phyloP scores from a whole-genome alignment of 2,888 invertebrate species.

The Phymatocera aterrima region DNA sequence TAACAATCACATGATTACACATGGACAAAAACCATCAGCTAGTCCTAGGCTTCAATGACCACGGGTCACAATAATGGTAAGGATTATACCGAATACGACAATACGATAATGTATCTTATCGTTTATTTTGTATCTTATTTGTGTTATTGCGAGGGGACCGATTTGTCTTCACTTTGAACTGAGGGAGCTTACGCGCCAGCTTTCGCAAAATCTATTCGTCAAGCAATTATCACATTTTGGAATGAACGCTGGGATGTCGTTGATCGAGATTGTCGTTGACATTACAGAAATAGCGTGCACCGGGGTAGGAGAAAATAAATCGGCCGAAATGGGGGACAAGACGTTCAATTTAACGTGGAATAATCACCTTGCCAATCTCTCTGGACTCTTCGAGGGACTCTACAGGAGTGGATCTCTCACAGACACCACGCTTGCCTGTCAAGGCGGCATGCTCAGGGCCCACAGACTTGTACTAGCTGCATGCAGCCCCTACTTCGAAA shows the following conservation, averaged over 20 bases:
- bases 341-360: slow-evolving; percentile 85
- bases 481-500: slow-evolving; percentile 86
- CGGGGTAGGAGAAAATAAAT: neutral
- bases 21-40: neutral
- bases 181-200: neutral
- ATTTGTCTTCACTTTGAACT: neutral
- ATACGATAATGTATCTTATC: neutral
- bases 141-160: neutral
- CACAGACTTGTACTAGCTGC: slow-evolving; percentile 86
- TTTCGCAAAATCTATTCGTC: neutral
- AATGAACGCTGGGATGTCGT: too few relatives aligned
- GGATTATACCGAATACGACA: neutral
- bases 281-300: neutral
- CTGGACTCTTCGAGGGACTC: slow-evolving; percentile 82
- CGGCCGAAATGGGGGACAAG: slow-evolving; percentile 77
- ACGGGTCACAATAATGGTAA: neutral
- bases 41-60: neutral
- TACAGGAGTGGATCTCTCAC: slow-evolving; percentile 83
- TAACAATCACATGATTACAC: neutral
- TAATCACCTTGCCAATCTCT: slow-evolving; percentile 84
- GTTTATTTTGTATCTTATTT: neutral
- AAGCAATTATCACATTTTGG: neutral
- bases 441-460: slow-evolving; percentile 83
- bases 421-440: slow-evolving; percentile 84
- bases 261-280: neutral